phyloP scores from a whole-genome alignment of 2,113 vertebrate genomes.

The Argyrosomus japonicus region DNA sequence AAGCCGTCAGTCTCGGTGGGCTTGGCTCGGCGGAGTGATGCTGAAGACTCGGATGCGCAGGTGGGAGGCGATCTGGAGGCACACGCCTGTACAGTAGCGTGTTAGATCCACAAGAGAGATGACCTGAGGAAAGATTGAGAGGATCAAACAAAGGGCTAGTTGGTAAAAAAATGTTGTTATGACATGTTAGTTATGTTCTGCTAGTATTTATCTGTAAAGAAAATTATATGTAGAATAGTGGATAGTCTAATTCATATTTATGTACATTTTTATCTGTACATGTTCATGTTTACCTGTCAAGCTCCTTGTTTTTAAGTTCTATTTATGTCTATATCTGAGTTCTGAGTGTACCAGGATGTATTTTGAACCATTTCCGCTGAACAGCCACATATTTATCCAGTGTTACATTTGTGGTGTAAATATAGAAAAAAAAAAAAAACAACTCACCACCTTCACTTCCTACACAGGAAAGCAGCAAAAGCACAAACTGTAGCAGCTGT shows the following conservation, averaged over 20 bases:
- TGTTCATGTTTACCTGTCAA: too few relatives aligned
- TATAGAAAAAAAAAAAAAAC: too few relatives aligned
- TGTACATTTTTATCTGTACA: neutral
- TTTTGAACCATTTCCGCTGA: neutral
- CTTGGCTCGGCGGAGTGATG: conserved; percentile 87
- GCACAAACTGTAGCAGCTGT: neutral
- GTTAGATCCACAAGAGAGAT: conserved; percentile 92
- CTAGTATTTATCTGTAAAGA: too few relatives aligned
- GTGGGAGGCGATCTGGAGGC: conserved; percentile 95
- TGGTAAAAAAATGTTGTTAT: too few relatives aligned
- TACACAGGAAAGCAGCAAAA: neutral
- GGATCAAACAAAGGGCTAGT: neutral
- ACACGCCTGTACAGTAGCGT: conserved; percentile 92
- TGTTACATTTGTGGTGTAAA: too few relatives aligned
- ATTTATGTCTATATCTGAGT: too few relatives aligned
- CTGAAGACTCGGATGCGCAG: conserved; percentile 95
- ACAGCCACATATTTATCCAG: too few relatives aligned
- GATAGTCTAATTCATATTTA: too few relatives aligned
- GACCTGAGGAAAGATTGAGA: conserved; percentile 77
- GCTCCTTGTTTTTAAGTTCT: too few relatives aligned
- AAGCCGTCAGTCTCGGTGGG: conserved; percentile 91
- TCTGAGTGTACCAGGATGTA: neutral
- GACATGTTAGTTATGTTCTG: too few relatives aligned
- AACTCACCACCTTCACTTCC: too few relatives aligned
- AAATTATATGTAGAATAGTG: too few relatives aligned